These are phyloP conservation scores for Frankliniella intonsa DNA, from an alignment of 2,888 invertebrate genomes.

Conservation along the genomic window DNA sequence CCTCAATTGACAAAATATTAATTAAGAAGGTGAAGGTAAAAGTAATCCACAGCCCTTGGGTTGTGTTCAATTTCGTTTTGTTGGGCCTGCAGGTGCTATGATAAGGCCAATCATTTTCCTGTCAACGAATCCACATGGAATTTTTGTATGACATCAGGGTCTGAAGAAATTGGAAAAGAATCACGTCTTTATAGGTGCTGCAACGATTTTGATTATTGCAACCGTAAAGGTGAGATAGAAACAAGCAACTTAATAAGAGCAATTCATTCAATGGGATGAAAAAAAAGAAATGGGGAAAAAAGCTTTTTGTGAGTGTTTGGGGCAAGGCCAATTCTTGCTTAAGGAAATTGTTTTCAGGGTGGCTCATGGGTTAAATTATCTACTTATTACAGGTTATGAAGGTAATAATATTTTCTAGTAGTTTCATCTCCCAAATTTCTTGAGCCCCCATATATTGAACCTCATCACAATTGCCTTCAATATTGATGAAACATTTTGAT, in stretches of 20 bases:
- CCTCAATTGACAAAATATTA: neutral
- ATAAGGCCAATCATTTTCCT: constrained; percentile 11
- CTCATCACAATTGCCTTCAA: no score
- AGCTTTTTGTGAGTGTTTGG: constrained; percentile 27
- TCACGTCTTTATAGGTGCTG: constrained; percentile 10
- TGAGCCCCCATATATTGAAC: no score
- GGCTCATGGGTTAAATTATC: no score
- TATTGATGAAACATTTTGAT: no score
- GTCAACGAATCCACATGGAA: constrained; percentile 25
- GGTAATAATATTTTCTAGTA: no score
- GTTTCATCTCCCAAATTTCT: no score
- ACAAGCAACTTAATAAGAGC: neutral
- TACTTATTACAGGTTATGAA: no score
- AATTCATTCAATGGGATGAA: neutral
- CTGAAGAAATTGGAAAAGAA: neutral
- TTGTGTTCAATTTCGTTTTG: neutral
- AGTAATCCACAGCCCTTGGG: neutral
- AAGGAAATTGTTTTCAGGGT: neutral
- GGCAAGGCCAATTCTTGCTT: neutral
- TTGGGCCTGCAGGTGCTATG: constrained; percentile 19
- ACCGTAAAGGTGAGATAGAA: constrained; percentile 23
- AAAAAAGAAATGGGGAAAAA: neutral
- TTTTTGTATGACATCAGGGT: neutral
- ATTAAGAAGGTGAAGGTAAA: neutral
- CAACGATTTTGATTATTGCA: constrained; percentile 30